Evolutionary conservation across 1,140 invertebrate genomes (phyloP).

Genomic region (Cherax quadricarinatus): DNA sequence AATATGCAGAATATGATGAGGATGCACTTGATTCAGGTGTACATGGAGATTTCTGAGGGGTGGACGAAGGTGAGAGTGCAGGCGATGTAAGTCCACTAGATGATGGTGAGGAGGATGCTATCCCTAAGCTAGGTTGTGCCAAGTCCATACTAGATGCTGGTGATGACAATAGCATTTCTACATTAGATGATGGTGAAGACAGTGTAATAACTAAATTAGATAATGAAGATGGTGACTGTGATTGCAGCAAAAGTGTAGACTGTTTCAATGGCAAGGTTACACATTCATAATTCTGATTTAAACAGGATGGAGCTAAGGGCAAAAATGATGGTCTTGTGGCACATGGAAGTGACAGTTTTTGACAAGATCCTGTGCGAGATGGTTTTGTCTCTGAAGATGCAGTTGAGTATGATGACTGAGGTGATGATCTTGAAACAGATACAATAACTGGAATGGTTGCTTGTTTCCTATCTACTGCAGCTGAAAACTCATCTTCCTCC

Average conservation of each 20-base stretch:
- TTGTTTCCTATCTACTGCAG: not conserved
- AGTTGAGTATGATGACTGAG: not conserved
- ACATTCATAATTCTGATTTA: not conserved
- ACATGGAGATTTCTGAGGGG: not conserved
- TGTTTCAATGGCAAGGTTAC: not conserved
- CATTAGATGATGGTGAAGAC: too few species aligned
- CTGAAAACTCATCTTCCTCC: not conserved
- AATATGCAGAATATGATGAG: not conserved
- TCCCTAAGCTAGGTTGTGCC: too few species aligned
- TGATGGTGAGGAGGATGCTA: not conserved
- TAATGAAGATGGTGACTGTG: not conserved
- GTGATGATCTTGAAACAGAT: not conserved
- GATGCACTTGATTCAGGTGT: not conserved
- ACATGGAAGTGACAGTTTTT: not conserved
- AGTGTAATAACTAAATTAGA: too few species aligned
- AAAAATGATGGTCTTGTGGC: not conserved
- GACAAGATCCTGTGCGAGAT: slow-evolving; percentile 7
- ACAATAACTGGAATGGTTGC: not conserved
- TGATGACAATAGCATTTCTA: not conserved
- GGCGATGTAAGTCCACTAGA: not conserved
- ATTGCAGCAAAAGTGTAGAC: not conserved
- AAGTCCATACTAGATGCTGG: too few species aligned
- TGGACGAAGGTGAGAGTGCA: not conserved
- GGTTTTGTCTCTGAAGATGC: not conserved
- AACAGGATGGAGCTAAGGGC: not conserved